phyloP scores from a whole-genome alignment of 2,888 invertebrate genomes.

The Tenthredo mesomela region DNA sequence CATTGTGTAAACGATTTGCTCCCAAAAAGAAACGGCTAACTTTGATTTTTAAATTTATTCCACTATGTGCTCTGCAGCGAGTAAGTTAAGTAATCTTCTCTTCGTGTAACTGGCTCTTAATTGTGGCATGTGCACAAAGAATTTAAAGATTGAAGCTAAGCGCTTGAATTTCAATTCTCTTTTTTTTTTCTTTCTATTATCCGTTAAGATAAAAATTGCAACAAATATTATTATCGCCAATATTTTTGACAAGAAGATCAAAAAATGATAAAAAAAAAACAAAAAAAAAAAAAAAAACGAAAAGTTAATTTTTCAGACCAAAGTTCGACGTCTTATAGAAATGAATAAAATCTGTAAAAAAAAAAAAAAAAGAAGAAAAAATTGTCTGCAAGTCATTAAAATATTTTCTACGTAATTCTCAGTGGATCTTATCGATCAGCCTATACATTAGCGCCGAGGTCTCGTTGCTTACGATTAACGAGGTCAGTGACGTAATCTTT shows the following conservation, averaged over 20 bases:
- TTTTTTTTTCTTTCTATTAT: neutral
- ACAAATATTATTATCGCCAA: neutral
- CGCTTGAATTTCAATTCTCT: neutral
- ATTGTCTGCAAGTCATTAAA: neutral
- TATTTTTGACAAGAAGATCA: neutral
- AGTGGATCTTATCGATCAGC: conserved; percentile 9
- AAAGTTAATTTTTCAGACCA: neutral
- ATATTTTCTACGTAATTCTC: neutral
- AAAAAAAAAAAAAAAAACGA: neutral
- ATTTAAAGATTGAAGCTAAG: neutral
- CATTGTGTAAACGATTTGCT: neutral
- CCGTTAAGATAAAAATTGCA: neutral
- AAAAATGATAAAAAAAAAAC: too few species aligned
- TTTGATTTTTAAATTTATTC: conserved; percentile 29
- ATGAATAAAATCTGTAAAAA: neutral
- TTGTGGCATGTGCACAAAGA: neutral
- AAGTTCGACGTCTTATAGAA: neutral
- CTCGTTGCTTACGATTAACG: conserved; percentile 24
- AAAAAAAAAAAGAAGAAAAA: too few species aligned
- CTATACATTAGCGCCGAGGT: conserved; percentile 13
- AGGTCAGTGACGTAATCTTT: conserved; percentile 37
- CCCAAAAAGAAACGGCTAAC: neutral
- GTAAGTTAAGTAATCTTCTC: neutral
- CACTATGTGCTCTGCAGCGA: neutral
- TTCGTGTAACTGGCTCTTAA: neutral